These are phyloP conservation scores for Gallinago nigripennis DNA, from an alignment of 2,797 vertebrate species.

Conservation along the genomic window DNA sequence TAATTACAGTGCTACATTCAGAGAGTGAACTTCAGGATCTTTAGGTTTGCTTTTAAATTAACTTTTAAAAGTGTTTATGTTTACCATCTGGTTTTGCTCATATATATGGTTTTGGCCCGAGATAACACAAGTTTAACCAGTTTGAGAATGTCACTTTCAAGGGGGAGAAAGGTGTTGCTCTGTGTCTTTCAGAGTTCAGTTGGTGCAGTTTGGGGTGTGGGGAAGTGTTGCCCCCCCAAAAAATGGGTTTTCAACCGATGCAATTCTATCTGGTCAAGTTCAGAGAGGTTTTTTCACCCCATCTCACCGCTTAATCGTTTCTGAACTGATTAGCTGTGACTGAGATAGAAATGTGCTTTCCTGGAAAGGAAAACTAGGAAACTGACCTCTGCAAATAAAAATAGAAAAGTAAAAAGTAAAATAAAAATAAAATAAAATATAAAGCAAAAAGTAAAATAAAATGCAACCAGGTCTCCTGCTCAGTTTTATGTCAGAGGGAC, in stretches of 20 bases:
- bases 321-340: background rate
- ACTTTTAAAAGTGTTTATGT: constrained; percentile 70
- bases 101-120: constrained; percentile 46
- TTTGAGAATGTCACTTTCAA: background rate
- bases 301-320: background rate
- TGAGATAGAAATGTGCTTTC: constrained; percentile 4
- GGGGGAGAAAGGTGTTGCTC: background rate
- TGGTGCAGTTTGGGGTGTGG: background rate
- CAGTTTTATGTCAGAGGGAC: background rate
- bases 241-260: background rate
- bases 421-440: background rate
- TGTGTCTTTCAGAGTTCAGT: background rate
- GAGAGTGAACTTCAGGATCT: constrained; percentile 64
- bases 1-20: constrained; percentile 65
- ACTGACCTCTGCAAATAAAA: background rate
- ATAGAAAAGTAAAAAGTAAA: background rate
- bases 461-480: background rate
- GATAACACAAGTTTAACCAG: constrained; percentile 47
- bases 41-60: constrained; percentile 73
- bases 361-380: background rate
- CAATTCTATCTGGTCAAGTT: background rate
- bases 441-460: background rate
- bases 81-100: constrained; percentile 75
- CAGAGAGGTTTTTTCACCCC: background rate
- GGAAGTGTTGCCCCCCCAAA: background rate